Percentiles rank a stretch among this genome's conserved stretches.
phyloP scores from a whole-genome alignment of 2,113 vertebrate species.

The Lagopus leucura region DNA sequence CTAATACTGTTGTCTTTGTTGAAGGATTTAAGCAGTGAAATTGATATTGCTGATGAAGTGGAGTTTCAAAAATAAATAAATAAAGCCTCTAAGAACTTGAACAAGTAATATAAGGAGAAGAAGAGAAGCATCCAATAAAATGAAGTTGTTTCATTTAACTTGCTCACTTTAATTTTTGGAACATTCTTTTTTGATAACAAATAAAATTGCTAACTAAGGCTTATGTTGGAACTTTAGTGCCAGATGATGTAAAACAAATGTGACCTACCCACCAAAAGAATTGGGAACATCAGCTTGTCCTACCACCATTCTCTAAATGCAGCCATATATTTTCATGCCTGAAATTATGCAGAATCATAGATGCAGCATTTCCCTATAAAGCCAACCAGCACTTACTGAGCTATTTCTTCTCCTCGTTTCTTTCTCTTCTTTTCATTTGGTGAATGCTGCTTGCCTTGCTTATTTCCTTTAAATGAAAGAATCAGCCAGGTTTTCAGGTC shows the following conservation, averaged over 20 bases:
- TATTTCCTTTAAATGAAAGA: neutral
- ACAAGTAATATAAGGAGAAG: neutral
- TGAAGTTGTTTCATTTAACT: neutral
- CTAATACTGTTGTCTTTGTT: neutral
- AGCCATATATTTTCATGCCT: conserved; percentile 27
- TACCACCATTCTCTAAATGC: conserved; percentile 5
- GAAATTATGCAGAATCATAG: neutral
- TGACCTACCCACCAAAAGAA: conserved; percentile 11
- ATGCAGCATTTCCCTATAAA: neutral
- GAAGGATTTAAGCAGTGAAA: neutral
- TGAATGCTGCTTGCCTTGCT: neutral
- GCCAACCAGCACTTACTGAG: neutral
- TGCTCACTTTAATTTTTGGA: neutral
- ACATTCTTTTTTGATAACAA: conserved; percentile 36
- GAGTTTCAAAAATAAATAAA: neutral
- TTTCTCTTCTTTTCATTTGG: neutral
- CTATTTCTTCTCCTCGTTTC: neutral
- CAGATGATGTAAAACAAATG: conserved; percentile 57
- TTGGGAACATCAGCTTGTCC: conserved; percentile 9
- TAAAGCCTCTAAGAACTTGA: neutral
- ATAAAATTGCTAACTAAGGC: neutral
- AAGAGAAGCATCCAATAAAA: neutral
- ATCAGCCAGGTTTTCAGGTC: neutral
- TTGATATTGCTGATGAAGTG: neutral
- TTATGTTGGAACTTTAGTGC: conserved; percentile 27